phyloP scores from a whole-genome alignment of 2,113 vertebrate genomes.

The Phoxinus phoxinus region DNA sequence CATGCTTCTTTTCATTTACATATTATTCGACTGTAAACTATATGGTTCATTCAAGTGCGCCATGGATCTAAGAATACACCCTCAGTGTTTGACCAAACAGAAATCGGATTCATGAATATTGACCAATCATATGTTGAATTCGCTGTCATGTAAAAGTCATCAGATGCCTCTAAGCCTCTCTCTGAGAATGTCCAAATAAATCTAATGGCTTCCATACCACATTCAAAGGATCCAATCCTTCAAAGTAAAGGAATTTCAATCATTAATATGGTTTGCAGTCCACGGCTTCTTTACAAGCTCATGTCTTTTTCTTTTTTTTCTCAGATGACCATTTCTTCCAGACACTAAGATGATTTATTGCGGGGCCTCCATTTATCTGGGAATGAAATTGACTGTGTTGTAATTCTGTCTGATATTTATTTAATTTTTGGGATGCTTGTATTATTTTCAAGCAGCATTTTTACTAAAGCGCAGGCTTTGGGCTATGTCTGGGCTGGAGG shows the following conservation, averaged over 20 bases:
- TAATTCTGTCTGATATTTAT: conserved; percentile 39
- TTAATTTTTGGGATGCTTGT: conserved; percentile 12
- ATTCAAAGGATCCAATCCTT: conserved; percentile 30
- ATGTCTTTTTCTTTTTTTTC: conserved; percentile 17
- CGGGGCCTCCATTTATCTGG: conserved; percentile 33
- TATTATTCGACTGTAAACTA: neutral
- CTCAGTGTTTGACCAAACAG: neutral
- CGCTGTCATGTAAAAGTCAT: conserved; percentile 15
- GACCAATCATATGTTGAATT: conserved; percentile 14
- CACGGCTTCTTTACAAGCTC: conserved; percentile 29
- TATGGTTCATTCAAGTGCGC: neutral
- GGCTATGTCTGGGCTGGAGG: conserved; percentile 29
- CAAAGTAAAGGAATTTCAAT: conserved; percentile 22
- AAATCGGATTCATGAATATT: neutral
- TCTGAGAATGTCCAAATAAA: conserved; percentile 6
- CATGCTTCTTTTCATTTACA: neutral
- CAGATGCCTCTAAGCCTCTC: neutral
- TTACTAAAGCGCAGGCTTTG: conserved; percentile 19
- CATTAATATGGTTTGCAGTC: conserved; percentile 42
- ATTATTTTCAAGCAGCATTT: conserved; percentile 29
- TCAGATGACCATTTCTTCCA: conserved; percentile 31
- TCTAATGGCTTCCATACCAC: conserved; percentile 28
- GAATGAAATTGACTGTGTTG: conserved; percentile 43
- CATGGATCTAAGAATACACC: neutral
- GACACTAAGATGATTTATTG: conserved; percentile 38